Evolutionary conservation across 2,797 vertebrate species (phyloP), one percentile per base, ranked within the genome.

Genomic region (Chaunax sp.): DNA sequence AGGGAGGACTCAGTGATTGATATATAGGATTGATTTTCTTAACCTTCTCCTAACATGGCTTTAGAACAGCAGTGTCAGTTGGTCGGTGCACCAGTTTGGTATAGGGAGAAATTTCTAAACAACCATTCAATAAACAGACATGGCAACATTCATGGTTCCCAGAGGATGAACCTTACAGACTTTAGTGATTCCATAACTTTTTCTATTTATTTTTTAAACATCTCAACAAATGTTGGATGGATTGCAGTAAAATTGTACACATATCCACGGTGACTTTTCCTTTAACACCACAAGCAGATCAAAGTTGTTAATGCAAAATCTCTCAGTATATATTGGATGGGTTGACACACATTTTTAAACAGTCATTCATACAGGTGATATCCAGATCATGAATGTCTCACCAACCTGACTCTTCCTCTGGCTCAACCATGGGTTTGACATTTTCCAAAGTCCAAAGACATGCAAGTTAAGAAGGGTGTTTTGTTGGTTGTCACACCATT

Each of bases 361-460:
- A 13, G 12, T 7, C 18, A 37, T 20, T 49, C 22, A 26, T 26
- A 8, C 3, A 30, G 28, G 28, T 30, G 8, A 30, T 7, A 26
- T 4, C 44, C 14, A 18, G 46, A 26, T 15, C 15, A 8, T 26
- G 14, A 49, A 49, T 8, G 28, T 26, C 15, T 26, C 6, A 49
- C 22, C 5, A 13, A 2, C 44, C 15, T 46, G 11, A 23, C 12
- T 13, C 9, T 13, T 26, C 3, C 49, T n/a, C 2, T 37, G 2
- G 19, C 19, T 2, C 13, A 18, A 22, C 51, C 10, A 19, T 15
- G 51, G 7, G 5, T 5, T 8, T 20, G 30, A 22, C n/a, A 35
- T 53, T 53, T 22, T 53, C 28, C n/a, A 52, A 35, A 52, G n/a
- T 20, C n/a, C 28, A 33, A 20, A 52, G n/a, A 33, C 16, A 14